Percentiles rank a stretch among this genome's conserved stretches.
phyloP scores from a whole-genome alignment of 2,888 invertebrate genomes.

The Nemotelus pantherinus region DNA sequence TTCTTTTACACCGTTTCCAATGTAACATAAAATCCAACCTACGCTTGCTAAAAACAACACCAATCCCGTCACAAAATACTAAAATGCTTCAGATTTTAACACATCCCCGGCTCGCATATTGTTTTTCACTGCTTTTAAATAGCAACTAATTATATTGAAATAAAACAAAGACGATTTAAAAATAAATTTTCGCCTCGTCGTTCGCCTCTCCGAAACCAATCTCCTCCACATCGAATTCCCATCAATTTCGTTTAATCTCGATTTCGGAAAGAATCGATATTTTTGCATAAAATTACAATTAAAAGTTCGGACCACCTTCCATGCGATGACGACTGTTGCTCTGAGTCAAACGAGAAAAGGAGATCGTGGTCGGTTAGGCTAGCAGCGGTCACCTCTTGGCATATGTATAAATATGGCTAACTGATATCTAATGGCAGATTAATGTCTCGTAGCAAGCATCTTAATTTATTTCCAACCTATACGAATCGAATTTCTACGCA shows the following conservation, averaged over 20 bases:
- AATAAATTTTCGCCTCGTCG: slow-evolving; percentile 2
- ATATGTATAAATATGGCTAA: no score
- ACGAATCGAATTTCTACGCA: slow-evolving; percentile 7
- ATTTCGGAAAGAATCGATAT: slow-evolving; percentile 2
- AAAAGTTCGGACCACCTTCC: slow-evolving; percentile 37
- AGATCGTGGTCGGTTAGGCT: not conserved
- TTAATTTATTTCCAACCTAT: slow-evolving; percentile 39
- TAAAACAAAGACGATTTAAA: not conserved
- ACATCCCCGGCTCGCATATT: not conserved
- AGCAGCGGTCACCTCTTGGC: no score
- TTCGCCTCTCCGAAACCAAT: not conserved
- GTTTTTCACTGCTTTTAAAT: not conserved
- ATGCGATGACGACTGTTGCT: slow-evolving; percentile 34
- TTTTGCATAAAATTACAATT: slow-evolving; percentile 40
- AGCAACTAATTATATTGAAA: slow-evolving; percentile 10
- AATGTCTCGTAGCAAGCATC: slow-evolving; percentile 32
- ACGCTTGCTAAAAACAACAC: no score
- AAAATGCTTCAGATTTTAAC: slow-evolving; percentile 11
- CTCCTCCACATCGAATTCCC: no score
- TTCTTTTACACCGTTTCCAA: no score
- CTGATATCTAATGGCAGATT: slow-evolving; percentile 29
- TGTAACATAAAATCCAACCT: no score
- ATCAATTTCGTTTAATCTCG: not conserved
- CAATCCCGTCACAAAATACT: not conserved
- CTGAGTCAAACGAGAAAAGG: not conserved